Conservation (phyloP, 2,888 invertebrate species). For the Liopterus haemorrhoidalis region DNA sequence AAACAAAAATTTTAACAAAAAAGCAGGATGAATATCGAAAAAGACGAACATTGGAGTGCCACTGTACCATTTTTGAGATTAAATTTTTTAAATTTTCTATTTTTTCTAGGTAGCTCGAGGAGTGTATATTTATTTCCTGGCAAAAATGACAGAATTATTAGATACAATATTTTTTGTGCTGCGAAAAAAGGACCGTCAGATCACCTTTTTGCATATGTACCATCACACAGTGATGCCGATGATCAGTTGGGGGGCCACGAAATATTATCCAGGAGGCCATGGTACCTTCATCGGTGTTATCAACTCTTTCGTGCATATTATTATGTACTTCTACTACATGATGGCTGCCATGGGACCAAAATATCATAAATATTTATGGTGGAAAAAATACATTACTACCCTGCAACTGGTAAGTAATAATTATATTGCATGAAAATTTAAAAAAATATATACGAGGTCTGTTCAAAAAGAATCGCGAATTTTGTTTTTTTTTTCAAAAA, state of each 20-base stretch:
- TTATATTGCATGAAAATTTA: slow-evolving; percentile 1
- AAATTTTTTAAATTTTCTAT: slow-evolving; percentile 5
- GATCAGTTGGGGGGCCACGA: slow-evolving; percentile 88
- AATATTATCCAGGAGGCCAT: slow-evolving; percentile 72
- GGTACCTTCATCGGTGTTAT: slow-evolving; percentile 64
- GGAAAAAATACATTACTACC: slow-evolving; percentile 78
- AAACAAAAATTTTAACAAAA: too few relatives aligned
- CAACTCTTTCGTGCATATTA: slow-evolving; percentile 70
- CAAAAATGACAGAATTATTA: slow-evolving; percentile 83
- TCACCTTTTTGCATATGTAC: slow-evolving; percentile 85
- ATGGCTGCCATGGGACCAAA: slow-evolving; percentile 69
- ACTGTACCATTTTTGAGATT: slow-evolving; percentile 2
- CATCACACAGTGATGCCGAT: slow-evolving; percentile 95
- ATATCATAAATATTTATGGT: slow-evolving; percentile 70
- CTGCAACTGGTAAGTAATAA: slow-evolving; percentile 64
- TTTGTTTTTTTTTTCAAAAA: too few relatives aligned
- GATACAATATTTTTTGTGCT: slow-evolving; percentile 92
- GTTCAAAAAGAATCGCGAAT: too few relatives aligned
- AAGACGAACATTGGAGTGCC: neutral
- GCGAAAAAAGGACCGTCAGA: slow-evolving; percentile 83
- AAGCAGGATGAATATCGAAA: too few relatives aligned
- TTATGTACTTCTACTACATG: slow-evolving; percentile 79
- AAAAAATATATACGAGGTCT: too few relatives aligned
- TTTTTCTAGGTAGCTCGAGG: slow-evolving; percentile 56
- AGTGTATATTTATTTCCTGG: slow-evolving; percentile 80